Percentiles rank a stretch among this genome's conserved stretches.
Conservation (phyloP, 2,113 vertebrate species). For the Peromyscus californicus region DNA sequence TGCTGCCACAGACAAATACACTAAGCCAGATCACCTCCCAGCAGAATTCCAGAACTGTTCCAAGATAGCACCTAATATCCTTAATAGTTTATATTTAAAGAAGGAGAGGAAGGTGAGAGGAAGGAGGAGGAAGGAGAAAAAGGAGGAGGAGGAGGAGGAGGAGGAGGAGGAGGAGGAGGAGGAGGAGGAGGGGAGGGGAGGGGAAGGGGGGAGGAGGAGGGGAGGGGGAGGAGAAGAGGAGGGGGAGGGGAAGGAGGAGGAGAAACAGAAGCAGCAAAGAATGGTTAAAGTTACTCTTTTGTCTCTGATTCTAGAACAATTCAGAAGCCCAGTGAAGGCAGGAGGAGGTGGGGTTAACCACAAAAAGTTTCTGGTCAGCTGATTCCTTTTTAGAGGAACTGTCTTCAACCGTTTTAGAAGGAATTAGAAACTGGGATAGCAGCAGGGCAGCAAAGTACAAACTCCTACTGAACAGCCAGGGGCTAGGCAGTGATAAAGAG, state of each 20-base stretch:
- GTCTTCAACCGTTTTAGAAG: background rate
- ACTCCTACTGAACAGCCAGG: background rate
- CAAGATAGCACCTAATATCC: background rate
- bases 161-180: too few relatives aligned
- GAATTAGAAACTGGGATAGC: background rate
- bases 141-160: too few relatives aligned
- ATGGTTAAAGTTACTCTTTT: background rate
- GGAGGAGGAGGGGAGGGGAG: background rate
- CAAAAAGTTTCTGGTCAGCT: background rate
- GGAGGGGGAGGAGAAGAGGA: background rate
- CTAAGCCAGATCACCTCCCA: background rate
- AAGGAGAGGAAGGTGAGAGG: background rate
- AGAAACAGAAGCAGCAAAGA: background rate
- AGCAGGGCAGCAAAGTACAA: background rate
- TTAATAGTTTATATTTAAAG: background rate
- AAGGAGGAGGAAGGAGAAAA: fast-evolving
- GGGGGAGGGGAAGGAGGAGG: fast-evolving
- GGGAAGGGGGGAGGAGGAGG: fast-evolving
- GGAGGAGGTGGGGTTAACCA: background rate
- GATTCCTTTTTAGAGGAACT: slow-evolving; percentile 3
- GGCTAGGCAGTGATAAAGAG: background rate
- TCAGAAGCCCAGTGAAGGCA: background rate
- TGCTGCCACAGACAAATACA: background rate
- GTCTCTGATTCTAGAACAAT: background rate
- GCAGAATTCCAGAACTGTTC: slow-evolving; percentile 29